These are phyloP conservation scores for Merops nubicus DNA, from an alignment of 2,113 vertebrate species.

Conservation along the genomic window DNA sequence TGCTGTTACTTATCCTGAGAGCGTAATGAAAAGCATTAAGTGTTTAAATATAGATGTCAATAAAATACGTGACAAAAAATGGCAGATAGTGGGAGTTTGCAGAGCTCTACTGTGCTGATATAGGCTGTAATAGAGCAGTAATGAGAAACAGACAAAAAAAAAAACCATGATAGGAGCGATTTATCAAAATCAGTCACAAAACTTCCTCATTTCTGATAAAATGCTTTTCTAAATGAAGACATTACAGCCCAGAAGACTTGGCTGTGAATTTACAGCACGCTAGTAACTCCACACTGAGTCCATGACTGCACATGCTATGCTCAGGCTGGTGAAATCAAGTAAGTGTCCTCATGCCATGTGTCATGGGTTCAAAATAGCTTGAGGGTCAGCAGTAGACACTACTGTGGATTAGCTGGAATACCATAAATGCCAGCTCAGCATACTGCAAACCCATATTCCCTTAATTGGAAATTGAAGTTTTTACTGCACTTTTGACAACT, in stretches of 20 bases:
- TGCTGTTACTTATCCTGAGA: conserved; percentile 48
- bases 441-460: not conserved
- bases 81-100: not conserved
- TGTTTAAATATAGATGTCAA: conserved; percentile 56
- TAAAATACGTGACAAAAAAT: conserved; percentile 34
- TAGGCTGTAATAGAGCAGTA: not conserved
- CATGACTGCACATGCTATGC: not conserved
- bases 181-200: conserved; percentile 8
- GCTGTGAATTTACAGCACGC: conserved; percentile 10
- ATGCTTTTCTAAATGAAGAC: not conserved
- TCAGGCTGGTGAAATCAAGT: not conserved
- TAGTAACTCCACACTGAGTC: not conserved
- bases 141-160: not conserved
- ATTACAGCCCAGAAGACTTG: not conserved
- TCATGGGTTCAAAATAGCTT: not conserved
- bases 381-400: not conserved
- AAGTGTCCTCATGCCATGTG: not conserved
- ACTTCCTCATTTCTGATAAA: not conserved
- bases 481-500: not conserved
- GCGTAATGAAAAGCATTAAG: conserved; percentile 45
- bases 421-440: not conserved
- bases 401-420: not conserved
- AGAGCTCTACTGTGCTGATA: conserved; percentile 13
- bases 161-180: not conserved
- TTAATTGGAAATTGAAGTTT: not conserved